Conservation (phyloP, 1,140 invertebrate genomes). For the Mya arenaria region DNA sequence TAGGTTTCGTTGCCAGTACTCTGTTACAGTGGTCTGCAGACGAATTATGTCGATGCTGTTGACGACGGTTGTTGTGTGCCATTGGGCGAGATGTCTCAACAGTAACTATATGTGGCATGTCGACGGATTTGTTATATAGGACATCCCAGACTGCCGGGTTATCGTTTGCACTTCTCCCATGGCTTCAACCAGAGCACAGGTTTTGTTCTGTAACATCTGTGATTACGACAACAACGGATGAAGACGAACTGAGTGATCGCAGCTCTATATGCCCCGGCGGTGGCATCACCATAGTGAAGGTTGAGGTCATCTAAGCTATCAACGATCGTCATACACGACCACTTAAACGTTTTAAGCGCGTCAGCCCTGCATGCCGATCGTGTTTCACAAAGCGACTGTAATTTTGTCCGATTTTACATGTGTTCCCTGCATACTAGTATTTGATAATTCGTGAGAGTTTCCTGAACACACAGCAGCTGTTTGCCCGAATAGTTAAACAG, state of each 20-base stretch:
- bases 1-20: neutral
- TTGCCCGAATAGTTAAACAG: neutral
- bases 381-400: neutral
- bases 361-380: too few relatives aligned
- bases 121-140: too few relatives aligned
- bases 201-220: neutral
- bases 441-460: slow-evolving; percentile 1
- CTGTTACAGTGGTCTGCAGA: neutral
- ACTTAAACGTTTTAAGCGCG: neutral
- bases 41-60: too few relatives aligned
- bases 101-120: too few relatives aligned
- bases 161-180: neutral
- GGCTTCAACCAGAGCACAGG: neutral
- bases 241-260: neutral
- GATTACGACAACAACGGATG: neutral
- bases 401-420: neutral
- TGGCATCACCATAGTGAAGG: neutral
- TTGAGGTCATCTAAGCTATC: neutral
- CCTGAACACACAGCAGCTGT: neutral
- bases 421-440: neutral
- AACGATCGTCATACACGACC: neutral
- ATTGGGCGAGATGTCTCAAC: too few relatives aligned
- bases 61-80: too few relatives aligned
- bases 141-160: neutral
- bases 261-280: neutral